Evolutionary conservation across 1,140 invertebrate species (phyloP).

Genomic region (Meloidogyne chitwoodi): DNA sequence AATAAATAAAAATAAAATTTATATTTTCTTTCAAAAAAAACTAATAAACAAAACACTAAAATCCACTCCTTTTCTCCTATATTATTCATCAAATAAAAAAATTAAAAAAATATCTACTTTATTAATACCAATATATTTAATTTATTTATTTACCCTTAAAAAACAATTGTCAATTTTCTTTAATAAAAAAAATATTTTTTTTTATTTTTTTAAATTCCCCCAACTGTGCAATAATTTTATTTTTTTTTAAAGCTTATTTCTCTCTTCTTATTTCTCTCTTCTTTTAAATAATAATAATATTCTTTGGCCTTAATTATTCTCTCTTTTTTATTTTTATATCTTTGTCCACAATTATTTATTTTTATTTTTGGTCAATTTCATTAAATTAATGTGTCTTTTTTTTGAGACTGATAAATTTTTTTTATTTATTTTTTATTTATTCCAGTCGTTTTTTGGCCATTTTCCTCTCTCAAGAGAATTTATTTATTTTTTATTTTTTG

Average conservation of each 20-base stretch:
- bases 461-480: neutral
- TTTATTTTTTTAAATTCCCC: too few relatives aligned
- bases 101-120: too few relatives aligned
- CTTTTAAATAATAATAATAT: too few relatives aligned
- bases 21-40: too few relatives aligned
- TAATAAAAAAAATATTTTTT: too few relatives aligned
- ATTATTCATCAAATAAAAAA: too few relatives aligned
- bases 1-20: too few relatives aligned
- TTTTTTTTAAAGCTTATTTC: neutral
- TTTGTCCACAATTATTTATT: neutral
- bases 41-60: too few relatives aligned
- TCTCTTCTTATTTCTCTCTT: neutral
- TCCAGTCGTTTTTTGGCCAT: neutral
- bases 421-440: neutral
- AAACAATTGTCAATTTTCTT: neutral
- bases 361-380: neutral
- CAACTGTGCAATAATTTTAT: neutral
- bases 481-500: neutral
- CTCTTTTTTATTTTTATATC: neutral
- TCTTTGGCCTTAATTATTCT: neutral
- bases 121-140: too few relatives aligned
- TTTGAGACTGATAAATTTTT: neutral
- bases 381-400: neutral
- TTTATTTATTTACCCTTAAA: neutral
- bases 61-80: too few relatives aligned